Base-by-base conservation (phyloP, 2,797 vertebrate species). In the Rhinichthys osculus region DNA sequence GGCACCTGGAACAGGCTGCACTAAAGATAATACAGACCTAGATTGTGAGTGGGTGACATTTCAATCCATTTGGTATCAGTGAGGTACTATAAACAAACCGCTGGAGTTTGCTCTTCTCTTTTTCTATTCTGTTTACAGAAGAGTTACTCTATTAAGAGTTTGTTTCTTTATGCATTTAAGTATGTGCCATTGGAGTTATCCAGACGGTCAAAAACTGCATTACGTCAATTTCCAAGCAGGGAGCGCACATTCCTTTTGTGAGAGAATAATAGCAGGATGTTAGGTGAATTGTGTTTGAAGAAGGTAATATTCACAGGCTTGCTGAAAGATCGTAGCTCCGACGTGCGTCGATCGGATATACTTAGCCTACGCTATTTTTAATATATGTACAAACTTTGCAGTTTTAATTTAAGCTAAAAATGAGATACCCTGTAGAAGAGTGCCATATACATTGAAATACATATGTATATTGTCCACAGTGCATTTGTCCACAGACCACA, bases 1-100 rank as follows among this genome's bases (percentile, higher is more conserved):
- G 33, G 90, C 94, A 95, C 93, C 94, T 95, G 94, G 93, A 89
- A 88, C 87, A n/a, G 79, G 82, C 88, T 88, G 88, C 87, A 88
- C 77, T 86, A 89, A 78, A 90, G 38, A 88, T 84, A 85, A 71
- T 79, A 38, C 78, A 44, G 57, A 19, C 77, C 83, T 66, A 57
- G 59, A 69, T 82, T 81, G 50, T 9, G 62, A 23, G 59, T 30
- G 33, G 27, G 84, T 78, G 42, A 54, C 35, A 27, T 27, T 80
- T 59, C 10, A 59, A 19, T 71, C 38, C 70, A 30, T 42, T 71
- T 67, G 38, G 6, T n/a, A 13, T 33, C 69, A 21, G 7, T 78
- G 35, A 72, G 40, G 8, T 78, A 27, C 5, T 70, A 54, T 62
- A 66, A 72, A 23, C 44, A 81, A 78, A 33, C 50, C 62, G 1